Evolutionary conservation across 2,888 invertebrate genomes (phyloP).

Genomic region (Coremacera marginata): DNA sequence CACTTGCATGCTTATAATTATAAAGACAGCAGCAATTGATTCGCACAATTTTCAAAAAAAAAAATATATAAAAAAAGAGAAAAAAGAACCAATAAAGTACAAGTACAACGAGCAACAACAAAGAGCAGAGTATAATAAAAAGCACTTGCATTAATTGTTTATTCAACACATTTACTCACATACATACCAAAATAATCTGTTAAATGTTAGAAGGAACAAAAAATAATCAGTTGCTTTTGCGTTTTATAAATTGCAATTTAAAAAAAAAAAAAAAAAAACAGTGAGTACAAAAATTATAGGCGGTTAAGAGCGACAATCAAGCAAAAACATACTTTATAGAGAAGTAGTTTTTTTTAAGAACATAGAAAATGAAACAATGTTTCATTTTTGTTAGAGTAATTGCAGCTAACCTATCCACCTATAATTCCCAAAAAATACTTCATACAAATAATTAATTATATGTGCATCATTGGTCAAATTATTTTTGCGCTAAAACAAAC

Average conservation of each 20-base stretch:
- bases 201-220: neutral
- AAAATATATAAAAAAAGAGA: neutral
- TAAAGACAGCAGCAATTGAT: constrained; percentile 2
- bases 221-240: constrained; percentile 5
- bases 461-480: too few species aligned
- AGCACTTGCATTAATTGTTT: neutral
- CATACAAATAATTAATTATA: too few species aligned
- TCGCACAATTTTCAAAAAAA: neutral
- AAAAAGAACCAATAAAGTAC: neutral
- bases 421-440: too few species aligned
- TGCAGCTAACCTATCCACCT: too few species aligned
- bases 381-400: too few species aligned
- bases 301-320: neutral
- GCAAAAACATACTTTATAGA: too few species aligned
- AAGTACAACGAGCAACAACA: neutral
- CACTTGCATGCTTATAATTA: constrained; percentile 8
- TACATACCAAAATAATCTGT: neutral
- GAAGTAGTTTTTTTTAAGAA: too few species aligned
- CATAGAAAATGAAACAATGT: too few species aligned
- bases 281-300: neutral
- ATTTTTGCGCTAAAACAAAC: too few species aligned
- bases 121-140: neutral
- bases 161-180: neutral
- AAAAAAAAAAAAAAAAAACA: neutral
- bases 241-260: constrained; percentile 9